Evolutionary conservation across 2,888 invertebrate genomes (phyloP), one percentile per base, ranked within the genome.

Genomic region (Liodrosophila aerea): DNA sequence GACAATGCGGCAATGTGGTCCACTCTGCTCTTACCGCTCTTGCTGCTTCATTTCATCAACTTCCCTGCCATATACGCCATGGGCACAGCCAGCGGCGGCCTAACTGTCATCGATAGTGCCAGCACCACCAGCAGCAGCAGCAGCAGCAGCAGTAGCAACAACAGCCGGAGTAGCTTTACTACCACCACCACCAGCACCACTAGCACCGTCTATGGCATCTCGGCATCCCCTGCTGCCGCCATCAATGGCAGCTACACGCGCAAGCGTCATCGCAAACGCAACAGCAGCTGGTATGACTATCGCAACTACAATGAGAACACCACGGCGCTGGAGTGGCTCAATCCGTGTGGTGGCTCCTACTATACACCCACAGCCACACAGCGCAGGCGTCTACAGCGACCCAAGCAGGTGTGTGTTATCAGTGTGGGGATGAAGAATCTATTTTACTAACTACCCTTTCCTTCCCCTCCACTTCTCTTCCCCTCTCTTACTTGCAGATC

Each of bases 201-300:
- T 12, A 34, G 30, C 30, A 8, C 27, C 9, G 8, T 46, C 7
- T 11, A 45, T 15, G 1, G 27, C 13, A 13, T n/a, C n/a, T 22
- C 54, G 1, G 5, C 22, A 1, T 30, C 34, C 7, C 1, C n/a
- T 0, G 1, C 30, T 5, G 15, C 30, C 7, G 29, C 5, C 29
- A 29, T 1, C 9, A 9, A 9, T 9, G 9, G 29, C 9, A 33
- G 30, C 18, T 37, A 43, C 0, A 65, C 64, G 49, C 75, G 87
- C 54, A 88, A 88, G 58, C 88, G 88, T 4, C 88, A 88, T 49
- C 85, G 87, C 47, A 88, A 88, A 54, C 80, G 88, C 15, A 87
- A 88, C 37, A 88, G 88, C 68, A 87, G 76, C 70, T 88, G 85
- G 87, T 73, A 76, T 40, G 87, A 87, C 40, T 76, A 84, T 16